Evolutionary conservation across 2,113 vertebrate species (phyloP), one percentile per base, ranked within the genome.

Genomic region (Ceratotherium simum): DNA sequence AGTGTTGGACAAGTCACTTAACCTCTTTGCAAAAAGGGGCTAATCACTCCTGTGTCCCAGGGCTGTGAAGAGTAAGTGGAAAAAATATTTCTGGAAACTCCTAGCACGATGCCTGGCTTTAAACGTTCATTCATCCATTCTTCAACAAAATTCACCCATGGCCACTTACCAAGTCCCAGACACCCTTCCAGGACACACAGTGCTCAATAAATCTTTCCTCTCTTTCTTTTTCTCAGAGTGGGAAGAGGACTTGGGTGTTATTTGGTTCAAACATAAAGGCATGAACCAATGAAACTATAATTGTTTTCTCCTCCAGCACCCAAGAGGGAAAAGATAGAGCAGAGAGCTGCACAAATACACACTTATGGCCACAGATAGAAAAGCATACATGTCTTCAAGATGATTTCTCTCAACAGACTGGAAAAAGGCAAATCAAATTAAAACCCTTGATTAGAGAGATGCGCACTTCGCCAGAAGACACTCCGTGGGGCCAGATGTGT

Each of bases 401-500:
- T 39, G 78, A 92, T 95, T 90, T 95, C 84, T 89, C 83, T 95
- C 69, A 42, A 85, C 42, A 96, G 98, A 96, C 98, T 98, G 98
- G 27, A 86, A 98, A 98, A 99, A 98, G 82, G 97, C 97, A 97
- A 92, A 98, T 97, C 58, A 91, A 96, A 98, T 97, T 64, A 95
- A 95, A 46, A 33, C 67, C 58, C 98, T 96, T 75, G 79, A 75
- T 96, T 82, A 96, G 86, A 94, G 94, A 95, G 88, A 96, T 82
- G 76, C 33, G 36, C 51, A 33, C 39, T 91, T 90, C 42, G 65
- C 58, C 56, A 76, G 93, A 56, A 97, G 91, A 79, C 87, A 93
- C 85, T 87, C 75, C 8, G 29, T 6, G 54, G 97, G 67, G n/a
- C 67, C 67, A 82, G 36, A 62, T 42, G 36, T 82, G 58, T 42